Conservation (phyloP, 2,797 vertebrate genomes). For the Falco berigora region DNA sequence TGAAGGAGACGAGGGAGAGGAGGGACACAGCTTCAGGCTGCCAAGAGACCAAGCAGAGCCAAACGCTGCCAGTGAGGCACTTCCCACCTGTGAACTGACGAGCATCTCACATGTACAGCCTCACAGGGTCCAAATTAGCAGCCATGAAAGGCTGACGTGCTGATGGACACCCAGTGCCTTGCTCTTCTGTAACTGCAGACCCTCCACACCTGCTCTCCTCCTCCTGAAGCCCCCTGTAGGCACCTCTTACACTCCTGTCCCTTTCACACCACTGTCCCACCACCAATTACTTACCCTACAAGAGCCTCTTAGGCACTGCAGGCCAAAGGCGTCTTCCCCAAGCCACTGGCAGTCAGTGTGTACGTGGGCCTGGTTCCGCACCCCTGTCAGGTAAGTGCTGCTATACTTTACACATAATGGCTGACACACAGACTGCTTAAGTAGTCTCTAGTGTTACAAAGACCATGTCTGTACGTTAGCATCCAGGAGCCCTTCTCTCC, state of each 20-base stretch:
- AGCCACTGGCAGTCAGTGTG: neutral
- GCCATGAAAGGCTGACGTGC: neutral
- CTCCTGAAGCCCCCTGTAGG: neutral
- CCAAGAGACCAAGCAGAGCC: neutral
- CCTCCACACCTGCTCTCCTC: neutral
- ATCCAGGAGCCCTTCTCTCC: neutral
- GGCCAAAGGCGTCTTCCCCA: neutral
- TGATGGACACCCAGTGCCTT: neutral
- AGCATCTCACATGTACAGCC: neutral
- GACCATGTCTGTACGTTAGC: neutral
- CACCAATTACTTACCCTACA: fast-evolving
- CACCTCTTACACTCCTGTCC: neutral
- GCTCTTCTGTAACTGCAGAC: neutral
- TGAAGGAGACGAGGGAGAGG: neutral
- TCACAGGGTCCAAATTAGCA: neutral
- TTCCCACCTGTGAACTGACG: neutral
- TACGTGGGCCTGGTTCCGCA: neutral
- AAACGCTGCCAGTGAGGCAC: neutral
- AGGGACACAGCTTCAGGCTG: neutral
- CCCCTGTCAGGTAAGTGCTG: neutral
- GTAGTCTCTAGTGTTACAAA: neutral
- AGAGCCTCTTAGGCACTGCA: neutral
- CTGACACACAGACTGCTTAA: neutral
- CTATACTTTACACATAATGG: neutral
- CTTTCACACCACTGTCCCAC: neutral